These are phyloP conservation scores for Cinclus mexicanus DNA, from an alignment of 2,113 vertebrate species.

Conservation along the genomic window DNA sequence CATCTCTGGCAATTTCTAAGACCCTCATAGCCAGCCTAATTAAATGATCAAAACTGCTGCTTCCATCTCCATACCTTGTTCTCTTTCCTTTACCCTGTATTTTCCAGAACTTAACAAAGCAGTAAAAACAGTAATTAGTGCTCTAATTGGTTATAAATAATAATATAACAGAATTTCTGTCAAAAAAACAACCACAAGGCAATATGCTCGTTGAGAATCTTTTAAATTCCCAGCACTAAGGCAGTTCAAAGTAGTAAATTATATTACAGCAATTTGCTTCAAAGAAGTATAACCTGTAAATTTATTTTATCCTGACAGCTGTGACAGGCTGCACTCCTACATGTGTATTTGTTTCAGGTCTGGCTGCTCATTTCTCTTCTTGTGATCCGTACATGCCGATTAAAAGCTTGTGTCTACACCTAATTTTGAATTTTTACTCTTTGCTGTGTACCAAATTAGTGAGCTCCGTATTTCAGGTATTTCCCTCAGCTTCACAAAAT, in stretches of 20 bases:
- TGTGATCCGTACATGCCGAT: background rate
- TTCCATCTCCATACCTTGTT: background rate
- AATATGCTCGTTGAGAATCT: constrained; percentile 35
- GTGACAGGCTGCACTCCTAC: constrained; percentile 14
- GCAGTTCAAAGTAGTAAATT: constrained; percentile 18
- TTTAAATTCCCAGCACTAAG: background rate
- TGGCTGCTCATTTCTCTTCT: background rate
- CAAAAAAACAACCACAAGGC: constrained; percentile 70
- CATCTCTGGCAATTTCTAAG: background rate
- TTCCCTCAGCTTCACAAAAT: background rate
- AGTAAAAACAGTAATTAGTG: constrained; percentile 35
- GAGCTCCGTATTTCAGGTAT: background rate
- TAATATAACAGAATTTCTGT: constrained; percentile 65
- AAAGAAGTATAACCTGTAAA: background rate
- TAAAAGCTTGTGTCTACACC: background rate
- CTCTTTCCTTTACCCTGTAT: background rate
- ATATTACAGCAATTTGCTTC: constrained; percentile 33
- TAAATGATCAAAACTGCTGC: background rate
- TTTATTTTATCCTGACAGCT: constrained; percentile 36
- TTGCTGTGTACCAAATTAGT: background rate
- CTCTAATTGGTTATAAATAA: constrained; percentile 47
- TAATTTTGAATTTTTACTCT: background rate
- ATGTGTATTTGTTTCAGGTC: background rate
- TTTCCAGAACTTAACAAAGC: constrained; percentile 5
- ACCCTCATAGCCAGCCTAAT: background rate